Conservation (phyloP, 2,888 invertebrate species). For the Chymomyza procnemis region DNA sequence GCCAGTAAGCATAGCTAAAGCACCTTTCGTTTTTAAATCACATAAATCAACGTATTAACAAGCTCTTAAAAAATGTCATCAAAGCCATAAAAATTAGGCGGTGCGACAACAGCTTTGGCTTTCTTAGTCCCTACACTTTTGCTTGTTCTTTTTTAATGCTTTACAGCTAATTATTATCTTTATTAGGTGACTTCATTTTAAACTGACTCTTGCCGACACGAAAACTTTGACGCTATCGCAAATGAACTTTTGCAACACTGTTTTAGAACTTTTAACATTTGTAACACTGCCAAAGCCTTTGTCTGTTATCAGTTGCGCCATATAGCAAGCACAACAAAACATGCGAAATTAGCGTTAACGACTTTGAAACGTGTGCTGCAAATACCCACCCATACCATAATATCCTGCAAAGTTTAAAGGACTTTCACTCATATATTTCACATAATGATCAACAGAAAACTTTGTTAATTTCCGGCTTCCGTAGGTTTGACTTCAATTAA, state of each 20-base stretch:
- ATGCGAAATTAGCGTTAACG: not conserved
- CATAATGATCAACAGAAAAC: constrained; percentile 25
- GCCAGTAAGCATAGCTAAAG: no score
- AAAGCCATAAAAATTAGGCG: not conserved
- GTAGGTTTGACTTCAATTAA: constrained; percentile 53
- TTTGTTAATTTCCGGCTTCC: constrained; percentile 60
- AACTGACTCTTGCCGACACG: not conserved
- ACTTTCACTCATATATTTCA: constrained; percentile 11
- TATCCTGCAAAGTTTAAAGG: constrained; percentile 40
- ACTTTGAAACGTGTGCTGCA: constrained; percentile 7
- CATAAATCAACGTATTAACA: not conserved
- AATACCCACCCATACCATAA: constrained; percentile 12
- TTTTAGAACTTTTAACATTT: not conserved
- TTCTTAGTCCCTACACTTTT: not conserved
- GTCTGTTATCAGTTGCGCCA: not conserved
- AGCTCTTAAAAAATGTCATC: not conserved
- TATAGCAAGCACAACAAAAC: constrained; percentile 8
- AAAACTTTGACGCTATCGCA: not conserved
- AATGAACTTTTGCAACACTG: not conserved
- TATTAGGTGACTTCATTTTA: not conserved
- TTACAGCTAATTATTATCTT: not conserved
- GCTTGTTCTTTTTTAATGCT: not conserved
- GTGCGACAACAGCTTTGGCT: not conserved
- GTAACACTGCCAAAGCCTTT: not conserved
- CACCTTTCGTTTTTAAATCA: no score